These are phyloP conservation scores for Sebastes matsubarae DNA, from an alignment of 2,797 vertebrate species.

Conservation along the genomic window DNA sequence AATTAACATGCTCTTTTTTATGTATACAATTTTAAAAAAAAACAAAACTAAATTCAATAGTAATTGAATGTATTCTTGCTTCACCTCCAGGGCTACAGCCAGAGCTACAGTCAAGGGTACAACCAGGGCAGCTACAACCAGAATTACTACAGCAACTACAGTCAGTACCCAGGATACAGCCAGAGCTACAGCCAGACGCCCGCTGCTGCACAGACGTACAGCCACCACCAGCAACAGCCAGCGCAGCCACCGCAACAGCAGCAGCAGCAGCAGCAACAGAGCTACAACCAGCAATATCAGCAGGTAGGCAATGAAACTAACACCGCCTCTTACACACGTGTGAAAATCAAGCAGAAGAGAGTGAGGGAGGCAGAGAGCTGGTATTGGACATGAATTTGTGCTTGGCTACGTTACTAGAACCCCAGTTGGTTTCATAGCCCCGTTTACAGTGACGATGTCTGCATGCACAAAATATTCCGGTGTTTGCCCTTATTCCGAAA, in stretches of 20 bases:
- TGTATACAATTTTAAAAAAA: too few relatives aligned
- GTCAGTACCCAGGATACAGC: conserved; percentile 86
- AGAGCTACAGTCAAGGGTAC: conserved; percentile 82
- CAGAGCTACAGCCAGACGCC: conserved; percentile 86
- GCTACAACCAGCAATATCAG: conserved; percentile 93
- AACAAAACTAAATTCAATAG: accelerated
- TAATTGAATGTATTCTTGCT: not conserved
- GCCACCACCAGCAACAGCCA: conserved; percentile 79
- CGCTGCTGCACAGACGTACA: conserved; percentile 78
- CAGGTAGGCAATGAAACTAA: conserved; percentile 77
- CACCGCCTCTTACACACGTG: not conserved
- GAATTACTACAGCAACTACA: conserved; percentile 88
- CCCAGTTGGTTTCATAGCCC: not conserved
- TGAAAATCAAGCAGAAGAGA: not conserved
- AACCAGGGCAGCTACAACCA: conserved; percentile 88
- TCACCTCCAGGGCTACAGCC: conserved; percentile 77
- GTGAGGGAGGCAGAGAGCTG: not conserved
- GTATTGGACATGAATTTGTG: not conserved
- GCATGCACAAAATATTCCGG: not conserved
- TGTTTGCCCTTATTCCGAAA: not conserved
- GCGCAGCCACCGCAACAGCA: conserved; percentile 27
- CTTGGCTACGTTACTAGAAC: not conserved
- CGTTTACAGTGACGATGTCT: not conserved
- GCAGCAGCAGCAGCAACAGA: conserved; percentile 71
- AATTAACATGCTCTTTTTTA: not conserved